Base-by-base conservation (phyloP, 2,113 vertebrate genomes). In the Ptilorrhoa leucosticta region DNA sequence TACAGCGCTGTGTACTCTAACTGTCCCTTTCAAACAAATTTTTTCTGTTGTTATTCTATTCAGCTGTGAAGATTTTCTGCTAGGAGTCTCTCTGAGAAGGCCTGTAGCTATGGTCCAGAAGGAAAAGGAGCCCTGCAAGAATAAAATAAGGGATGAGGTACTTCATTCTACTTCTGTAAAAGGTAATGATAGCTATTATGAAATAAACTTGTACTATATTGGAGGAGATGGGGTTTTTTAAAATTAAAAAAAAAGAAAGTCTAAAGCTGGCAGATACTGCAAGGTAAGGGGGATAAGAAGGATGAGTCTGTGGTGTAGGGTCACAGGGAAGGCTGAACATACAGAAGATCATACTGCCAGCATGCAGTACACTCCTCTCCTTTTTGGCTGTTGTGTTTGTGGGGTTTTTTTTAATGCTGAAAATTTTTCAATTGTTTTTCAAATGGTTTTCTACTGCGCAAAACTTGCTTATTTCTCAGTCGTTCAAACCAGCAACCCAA, bases 301-400 rank as follows among this genome's bases (percentile, higher is more conserved):
- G 18, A 64, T 44, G 44, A 56, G 3, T 30, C 48, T 51, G 30
- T 71, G 30, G 15, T 31, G 5, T 11, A 5, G 57, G 44, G 15
- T 76, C 17, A 19, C 6, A 28, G 18, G 15, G 27, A 50, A 79
- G 12, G 11, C 20, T 72, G 60, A 66, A 35, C 24, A 48, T 7
- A 7, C 18, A 58, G 28, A 1, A 58, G 35, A 51, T 42, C n/a
- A 21, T n/a, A 15, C 30, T 33, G 27, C 1, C 0, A 66, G 26
- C 12, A 15, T 0, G 1, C 13, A 33, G 5, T 47, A 28, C 9
- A 31, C 6, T 5, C 11, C 23, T 77, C 37, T 73, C 6, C 8
- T 57, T 33, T 85, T 73, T 58, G 24, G 9, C 12, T 33, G 26
- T 9, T 51, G 11, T 53, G 54, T 13, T 75, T 58, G 19, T 35